Percentiles rank a stretch among this genome's conserved stretches.
phyloP scores from a whole-genome alignment of 2,888 invertebrate species.

The Drosophila formosana region DNA sequence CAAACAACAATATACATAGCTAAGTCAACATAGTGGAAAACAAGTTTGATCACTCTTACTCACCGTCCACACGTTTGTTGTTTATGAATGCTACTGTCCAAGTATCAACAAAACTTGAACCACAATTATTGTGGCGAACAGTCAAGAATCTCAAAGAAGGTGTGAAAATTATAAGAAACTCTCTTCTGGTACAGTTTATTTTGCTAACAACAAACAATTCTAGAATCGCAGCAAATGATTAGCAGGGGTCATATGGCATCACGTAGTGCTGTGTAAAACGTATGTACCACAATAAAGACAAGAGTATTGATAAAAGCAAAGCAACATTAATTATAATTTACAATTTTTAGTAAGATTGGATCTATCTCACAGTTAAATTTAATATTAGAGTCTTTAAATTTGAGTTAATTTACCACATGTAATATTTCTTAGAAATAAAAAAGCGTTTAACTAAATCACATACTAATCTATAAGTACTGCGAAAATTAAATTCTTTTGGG shows the following conservation, averaged over 20 bases:
- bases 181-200: not conserved
- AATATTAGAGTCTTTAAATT: no score
- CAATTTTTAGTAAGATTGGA: no score
- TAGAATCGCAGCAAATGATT: not conserved
- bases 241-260: not conserved
- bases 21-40: slow-evolving; percentile 59
- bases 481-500: no score
- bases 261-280: no score
- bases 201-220: not conserved
- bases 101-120: slow-evolving; percentile 22
- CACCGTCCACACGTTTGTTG: slow-evolving; percentile 52
- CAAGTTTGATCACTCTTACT: slow-evolving; percentile 81
- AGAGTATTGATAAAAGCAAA: no score
- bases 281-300: no score
- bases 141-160: not conserved
- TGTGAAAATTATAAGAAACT: not conserved
- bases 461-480: no score
- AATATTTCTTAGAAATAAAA: no score
- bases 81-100: slow-evolving; percentile 30
- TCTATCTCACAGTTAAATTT: no score
- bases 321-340: no score
- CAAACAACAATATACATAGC: slow-evolving; percentile 16
- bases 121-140: slow-evolving; percentile 7
- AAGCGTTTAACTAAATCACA: no score
- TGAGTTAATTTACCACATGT: no score